Base-by-base conservation (phyloP, 2,113 vertebrate species). In the Raja brachyura region DNA sequence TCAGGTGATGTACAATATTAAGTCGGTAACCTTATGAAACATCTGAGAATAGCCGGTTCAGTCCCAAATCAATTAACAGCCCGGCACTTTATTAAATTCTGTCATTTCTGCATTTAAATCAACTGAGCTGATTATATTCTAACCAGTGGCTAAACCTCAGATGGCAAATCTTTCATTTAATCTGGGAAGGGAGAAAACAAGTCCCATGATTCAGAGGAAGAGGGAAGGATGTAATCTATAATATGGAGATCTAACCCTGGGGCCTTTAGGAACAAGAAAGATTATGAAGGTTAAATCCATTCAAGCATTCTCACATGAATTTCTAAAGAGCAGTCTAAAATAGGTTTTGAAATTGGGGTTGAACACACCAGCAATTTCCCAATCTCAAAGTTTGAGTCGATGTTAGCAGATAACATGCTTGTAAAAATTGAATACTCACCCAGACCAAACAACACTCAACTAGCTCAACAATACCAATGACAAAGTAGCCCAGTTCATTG, bases 41-140 rank as follows among this genome's bases (percentile, higher is more conserved):
- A 86, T 59, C 56, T n/a, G 83, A 86, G 83, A 63, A 11, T 63
- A 86, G 28, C 56, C 61, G 56, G 83, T 86, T 86, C 16, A 11
- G 83, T 86, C 83, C 83, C 83, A 86, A 86, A 86, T 86, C 83
- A 88, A 88, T 88, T 88, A 88, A 88, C 83, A 31, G 25, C 83
- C 59, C 59, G 31, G 59, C 83, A 88, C 83, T 88, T 88, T 88
- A 86, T 66, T 88, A 88, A 63, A 88, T 88, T 88, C 83, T 88
- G 83, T 63, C 83, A 88, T 63, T 88, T 63, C 83, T 88, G 83
- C 83, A 88, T 66, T 88, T 63, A 88, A 63, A 88, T 66, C 83
- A 63, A 63, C 59, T 22, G n/a, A 31, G 83, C 83, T 88, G 83
- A 88, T 88, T 88, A 63, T 88, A 88, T 88, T n/a, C 83, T 66